Conservation (phyloP, 2,888 invertebrate genomes). For the Drosophila meridiana region DNA sequence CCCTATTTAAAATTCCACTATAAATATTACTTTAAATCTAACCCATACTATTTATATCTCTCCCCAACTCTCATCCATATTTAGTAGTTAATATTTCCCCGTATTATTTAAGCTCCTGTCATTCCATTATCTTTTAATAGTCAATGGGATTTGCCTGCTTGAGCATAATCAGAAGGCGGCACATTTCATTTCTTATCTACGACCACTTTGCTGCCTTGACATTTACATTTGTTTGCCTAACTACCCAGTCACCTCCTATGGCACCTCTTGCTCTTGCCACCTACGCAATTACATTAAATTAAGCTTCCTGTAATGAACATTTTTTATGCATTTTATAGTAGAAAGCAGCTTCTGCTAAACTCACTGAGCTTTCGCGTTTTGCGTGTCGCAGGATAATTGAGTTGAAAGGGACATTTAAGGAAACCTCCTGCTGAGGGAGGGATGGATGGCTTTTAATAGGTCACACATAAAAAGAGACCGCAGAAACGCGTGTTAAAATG, state of each 20-base stretch:
- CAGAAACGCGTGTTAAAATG: conserved; percentile 53
- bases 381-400: conserved; percentile 70
- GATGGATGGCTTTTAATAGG: conserved; percentile 45
- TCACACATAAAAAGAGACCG: conserved; percentile 54
- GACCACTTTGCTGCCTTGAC: conserved; percentile 40
- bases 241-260: conserved; percentile 3
- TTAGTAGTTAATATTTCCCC: not conserved
- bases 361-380: conserved; percentile 33
- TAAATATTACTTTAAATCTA: no score
- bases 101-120: not conserved
- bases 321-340: conserved; percentile 45
- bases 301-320: conserved; percentile 72
- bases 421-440: not conserved
- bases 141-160: not conserved
- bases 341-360: conserved; percentile 22
- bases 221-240: conserved; percentile 41
- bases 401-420: conserved; percentile 43
- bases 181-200: conserved; percentile 32
- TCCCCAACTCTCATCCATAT: no score
- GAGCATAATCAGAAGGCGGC: conserved; percentile 19
- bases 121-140: not conserved
- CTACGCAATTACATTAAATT: conserved; percentile 59
- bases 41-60: no score
- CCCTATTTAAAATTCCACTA: not conserved
- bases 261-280: not conserved